A percentile compares a stretch with the other conserved stretches of the same genome.
Conservation (phyloP, 2,113 vertebrate genomes). For the Myotis brandtii region DNA sequence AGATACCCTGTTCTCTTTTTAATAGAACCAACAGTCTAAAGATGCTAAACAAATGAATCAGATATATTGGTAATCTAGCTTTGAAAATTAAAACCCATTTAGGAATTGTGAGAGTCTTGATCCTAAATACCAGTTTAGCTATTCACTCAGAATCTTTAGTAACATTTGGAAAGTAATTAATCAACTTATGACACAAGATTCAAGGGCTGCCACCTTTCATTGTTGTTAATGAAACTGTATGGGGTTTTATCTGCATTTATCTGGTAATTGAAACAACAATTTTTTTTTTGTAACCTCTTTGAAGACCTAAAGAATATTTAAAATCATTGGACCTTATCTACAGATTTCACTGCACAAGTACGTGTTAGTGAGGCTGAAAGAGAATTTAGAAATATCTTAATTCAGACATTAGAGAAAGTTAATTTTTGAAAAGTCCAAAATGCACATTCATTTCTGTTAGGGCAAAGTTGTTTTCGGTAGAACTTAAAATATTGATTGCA, state of each 20-base stretch:
- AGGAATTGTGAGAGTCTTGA: slow-evolving; percentile 74
- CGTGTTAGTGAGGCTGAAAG: slow-evolving; percentile 34
- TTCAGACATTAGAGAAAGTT: slow-evolving; percentile 54
- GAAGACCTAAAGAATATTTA: slow-evolving; percentile 51
- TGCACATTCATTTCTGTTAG: slow-evolving; percentile 55
- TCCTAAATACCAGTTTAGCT: slow-evolving; percentile 73
- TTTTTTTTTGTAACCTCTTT: slow-evolving; percentile 36
- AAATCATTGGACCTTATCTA: slow-evolving; percentile 16
- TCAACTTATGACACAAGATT: slow-evolving; percentile 79
- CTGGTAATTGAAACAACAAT: slow-evolving; percentile 63
- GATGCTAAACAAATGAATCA: slow-evolving; percentile 77
- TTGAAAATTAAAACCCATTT: slow-evolving; percentile 82
- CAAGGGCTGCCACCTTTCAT: slow-evolving; percentile 77
- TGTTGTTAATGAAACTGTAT: slow-evolving; percentile 72
- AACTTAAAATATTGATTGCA: slow-evolving; percentile 27
- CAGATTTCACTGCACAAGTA: slow-evolving; percentile 54
- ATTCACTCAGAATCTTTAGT: slow-evolving; percentile 83
- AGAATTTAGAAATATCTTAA: slow-evolving; percentile 63
- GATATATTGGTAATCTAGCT: slow-evolving; percentile 68
- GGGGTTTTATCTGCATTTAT: slow-evolving; percentile 73
- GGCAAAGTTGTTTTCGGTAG: not conserved
- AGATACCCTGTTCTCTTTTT: slow-evolving; percentile 74
- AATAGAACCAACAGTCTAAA: slow-evolving; percentile 78
- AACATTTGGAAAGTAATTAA: slow-evolving; percentile 83
- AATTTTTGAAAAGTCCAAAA: slow-evolving; percentile 52